These are phyloP conservation scores for Peromyscus leucopus DNA, from an alignment of 2,113 vertebrate genomes.

Conservation along the genomic window DNA sequence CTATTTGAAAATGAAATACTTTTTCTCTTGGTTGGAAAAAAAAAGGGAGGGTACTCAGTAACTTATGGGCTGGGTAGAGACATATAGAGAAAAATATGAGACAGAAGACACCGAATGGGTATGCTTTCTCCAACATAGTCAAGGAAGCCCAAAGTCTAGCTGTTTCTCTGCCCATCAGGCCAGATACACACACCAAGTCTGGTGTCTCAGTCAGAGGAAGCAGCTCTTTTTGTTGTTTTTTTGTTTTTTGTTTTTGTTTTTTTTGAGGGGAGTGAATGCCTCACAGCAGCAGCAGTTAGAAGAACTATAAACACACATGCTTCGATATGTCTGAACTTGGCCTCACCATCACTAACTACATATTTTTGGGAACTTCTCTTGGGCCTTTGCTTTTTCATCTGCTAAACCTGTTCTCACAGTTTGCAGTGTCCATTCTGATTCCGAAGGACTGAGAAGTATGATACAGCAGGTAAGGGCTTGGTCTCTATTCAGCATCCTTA, in stretches of 20 bases:
- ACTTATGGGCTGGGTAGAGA: fast-evolving
- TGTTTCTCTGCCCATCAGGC: neutral
- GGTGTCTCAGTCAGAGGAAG: neutral
- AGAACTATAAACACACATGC: too few relatives aligned
- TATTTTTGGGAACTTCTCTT: neutral
- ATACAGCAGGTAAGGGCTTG: neutral
- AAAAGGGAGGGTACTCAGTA: neutral
- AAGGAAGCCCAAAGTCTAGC: neutral
- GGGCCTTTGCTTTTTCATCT: neutral
- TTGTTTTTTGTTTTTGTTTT: too few relatives aligned
- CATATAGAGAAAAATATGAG: fast-evolving
- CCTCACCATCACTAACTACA: neutral
- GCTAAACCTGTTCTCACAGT: neutral
- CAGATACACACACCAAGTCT: too few relatives aligned
- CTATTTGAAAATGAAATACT: neutral
- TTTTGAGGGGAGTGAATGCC: neutral
- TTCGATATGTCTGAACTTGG: neutral
- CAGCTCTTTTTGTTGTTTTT: fast-evolving
- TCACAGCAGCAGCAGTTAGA: neutral
- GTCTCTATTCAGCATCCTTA: neutral
- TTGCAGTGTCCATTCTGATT: neutral
- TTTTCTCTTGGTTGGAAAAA: neutral
- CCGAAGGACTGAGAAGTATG: neutral
- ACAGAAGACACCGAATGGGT: too few relatives aligned
- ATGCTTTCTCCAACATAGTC: too few relatives aligned